A percentile compares a stretch with the other conserved stretches of the same genome.
phyloP scores from a whole-genome alignment of 2,888 invertebrate species.

The Griposia aprilina region DNA sequence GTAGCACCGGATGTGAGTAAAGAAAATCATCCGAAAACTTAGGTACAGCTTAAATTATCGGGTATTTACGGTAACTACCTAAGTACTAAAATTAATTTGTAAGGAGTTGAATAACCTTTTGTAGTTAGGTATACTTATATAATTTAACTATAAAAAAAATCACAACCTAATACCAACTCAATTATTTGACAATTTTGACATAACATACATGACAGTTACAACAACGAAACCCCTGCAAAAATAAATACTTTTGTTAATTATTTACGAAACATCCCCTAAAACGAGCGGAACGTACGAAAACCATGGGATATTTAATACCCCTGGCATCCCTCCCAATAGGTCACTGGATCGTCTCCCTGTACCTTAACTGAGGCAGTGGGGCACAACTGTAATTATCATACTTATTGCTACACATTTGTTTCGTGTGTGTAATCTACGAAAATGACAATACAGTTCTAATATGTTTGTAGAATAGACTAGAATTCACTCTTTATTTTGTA shows the following conservation, averaged over 20 bases:
- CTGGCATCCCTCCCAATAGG: slow-evolving; percentile 72
- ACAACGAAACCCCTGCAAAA: neutral
- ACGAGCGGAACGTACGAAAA: slow-evolving; percentile 31
- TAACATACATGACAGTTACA: neutral
- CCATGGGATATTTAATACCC: slow-evolving; percentile 60
- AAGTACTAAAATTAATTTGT: neutral
- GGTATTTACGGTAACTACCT: too few relatives aligned
- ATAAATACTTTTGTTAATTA: slow-evolving; percentile 39
- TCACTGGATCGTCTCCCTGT: slow-evolving; percentile 70
- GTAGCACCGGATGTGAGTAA: too few relatives aligned
- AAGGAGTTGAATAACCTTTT: neutral
- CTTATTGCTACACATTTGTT: neutral
- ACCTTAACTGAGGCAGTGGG: slow-evolving; percentile 75
- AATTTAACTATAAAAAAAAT: neutral
- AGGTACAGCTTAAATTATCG: neutral
- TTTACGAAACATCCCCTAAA: slow-evolving; percentile 42
- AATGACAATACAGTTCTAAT: neutral
- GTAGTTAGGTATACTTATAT: neutral
- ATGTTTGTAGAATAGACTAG: neutral
- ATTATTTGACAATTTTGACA: neutral
- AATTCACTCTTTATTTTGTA: too few relatives aligned
- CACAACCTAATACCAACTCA: neutral
- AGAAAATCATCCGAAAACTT: neutral
- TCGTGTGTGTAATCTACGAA: neutral
- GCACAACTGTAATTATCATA: slow-evolving; percentile 58